Conservation (phyloP, 2,888 invertebrate species). For the Lycocerus yunnanus region DNA sequence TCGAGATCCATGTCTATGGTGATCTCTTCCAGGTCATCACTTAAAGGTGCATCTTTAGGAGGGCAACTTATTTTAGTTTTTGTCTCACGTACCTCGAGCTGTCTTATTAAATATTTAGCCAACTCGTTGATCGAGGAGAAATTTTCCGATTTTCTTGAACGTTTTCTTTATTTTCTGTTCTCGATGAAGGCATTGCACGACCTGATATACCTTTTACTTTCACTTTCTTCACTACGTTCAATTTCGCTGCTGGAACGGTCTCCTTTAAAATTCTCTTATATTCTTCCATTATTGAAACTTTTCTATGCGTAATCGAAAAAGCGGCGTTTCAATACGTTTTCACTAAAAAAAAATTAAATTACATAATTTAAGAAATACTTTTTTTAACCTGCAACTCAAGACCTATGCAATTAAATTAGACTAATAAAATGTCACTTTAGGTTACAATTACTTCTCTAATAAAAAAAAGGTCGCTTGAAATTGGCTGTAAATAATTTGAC, state of each 20-base stretch:
- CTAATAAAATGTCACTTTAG: too few species aligned
- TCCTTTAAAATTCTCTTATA: not conserved
- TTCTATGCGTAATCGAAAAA: not conserved
- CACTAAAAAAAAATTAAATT: not conserved
- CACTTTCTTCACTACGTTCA: not conserved
- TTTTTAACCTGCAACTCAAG: too few species aligned
- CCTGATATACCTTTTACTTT: not conserved
- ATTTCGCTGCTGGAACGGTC: not conserved
- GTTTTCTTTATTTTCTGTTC: not conserved
- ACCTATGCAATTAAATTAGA: too few species aligned
- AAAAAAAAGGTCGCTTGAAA: too few species aligned
- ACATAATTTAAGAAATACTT: too few species aligned
- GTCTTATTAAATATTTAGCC: not conserved
- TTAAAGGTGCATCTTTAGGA: not conserved
- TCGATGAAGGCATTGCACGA: not conserved
- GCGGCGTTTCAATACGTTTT: not conserved
- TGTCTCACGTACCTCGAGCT: not conserved
- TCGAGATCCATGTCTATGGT: not conserved
- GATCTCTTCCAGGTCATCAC: not conserved
- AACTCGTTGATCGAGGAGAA: not conserved
- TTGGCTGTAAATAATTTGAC: too few species aligned
- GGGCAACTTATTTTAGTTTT: not conserved
- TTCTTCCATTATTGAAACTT: not conserved
- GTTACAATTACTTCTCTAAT: too few species aligned
- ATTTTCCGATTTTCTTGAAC: not conserved